A percentile compares a stretch with the other conserved stretches of the same genome.
Evolutionary conservation across 2,797 vertebrate species (phyloP).

Genomic region (Thamnophis elegans): DNA sequence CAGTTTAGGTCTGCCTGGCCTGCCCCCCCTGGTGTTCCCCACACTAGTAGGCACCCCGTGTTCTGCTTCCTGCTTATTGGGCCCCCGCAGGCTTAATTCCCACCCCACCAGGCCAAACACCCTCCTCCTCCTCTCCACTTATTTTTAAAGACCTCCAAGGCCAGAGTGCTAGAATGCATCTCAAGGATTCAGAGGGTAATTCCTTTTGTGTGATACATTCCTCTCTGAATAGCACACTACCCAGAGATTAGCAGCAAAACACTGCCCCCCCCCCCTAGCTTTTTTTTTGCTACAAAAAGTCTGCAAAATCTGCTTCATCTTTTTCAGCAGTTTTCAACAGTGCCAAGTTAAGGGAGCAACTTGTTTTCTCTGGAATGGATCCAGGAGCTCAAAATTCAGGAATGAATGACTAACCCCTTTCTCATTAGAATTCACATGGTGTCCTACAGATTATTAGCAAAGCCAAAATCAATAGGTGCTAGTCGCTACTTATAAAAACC

Average conservation of each 20-base stretch:
- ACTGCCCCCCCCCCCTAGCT: background rate
- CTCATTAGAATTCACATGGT: background rate
- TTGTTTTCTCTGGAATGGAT: constrained; percentile 14
- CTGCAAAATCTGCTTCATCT: constrained; percentile 36
- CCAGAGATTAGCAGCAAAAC: constrained; percentile 34
- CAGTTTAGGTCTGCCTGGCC: background rate
- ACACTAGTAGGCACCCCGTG: background rate
- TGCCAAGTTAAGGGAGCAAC: constrained; percentile 9
- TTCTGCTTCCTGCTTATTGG: background rate
- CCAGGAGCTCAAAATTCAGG: background rate
- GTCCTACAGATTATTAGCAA: background rate
- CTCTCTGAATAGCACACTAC: constrained; percentile 19
- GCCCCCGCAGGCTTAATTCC: background rate
- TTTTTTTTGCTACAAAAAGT: constrained; percentile 28
- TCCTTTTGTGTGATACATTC: constrained; percentile 13
- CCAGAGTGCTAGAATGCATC: background rate
- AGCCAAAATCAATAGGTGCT: background rate
- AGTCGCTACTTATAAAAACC: too few relatives aligned
- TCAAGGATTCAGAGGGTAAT: constrained; percentile 4
- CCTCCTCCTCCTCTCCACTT: background rate
- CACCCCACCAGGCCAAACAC: background rate
- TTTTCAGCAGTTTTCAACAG: background rate
- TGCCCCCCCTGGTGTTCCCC: background rate
- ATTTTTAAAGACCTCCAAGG: background rate
- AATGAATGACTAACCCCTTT: background rate